These are phyloP conservation scores for Sphaerophoria taeniata DNA, from an alignment of 2,888 invertebrate species.

Conservation along the genomic window DNA sequence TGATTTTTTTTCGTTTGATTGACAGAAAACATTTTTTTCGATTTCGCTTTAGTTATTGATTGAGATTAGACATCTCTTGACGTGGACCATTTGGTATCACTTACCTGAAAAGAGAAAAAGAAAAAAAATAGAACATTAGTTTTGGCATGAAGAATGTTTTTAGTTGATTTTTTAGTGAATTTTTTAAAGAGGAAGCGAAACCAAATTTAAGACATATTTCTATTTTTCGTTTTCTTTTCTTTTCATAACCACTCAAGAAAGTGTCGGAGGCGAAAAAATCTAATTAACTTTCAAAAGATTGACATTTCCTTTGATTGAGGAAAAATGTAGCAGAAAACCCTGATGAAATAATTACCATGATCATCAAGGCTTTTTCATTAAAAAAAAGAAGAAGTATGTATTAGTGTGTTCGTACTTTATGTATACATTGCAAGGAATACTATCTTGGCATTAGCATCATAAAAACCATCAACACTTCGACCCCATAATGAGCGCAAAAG, in stretches of 20 bases:
- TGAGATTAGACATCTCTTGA: slow-evolving; percentile 55
- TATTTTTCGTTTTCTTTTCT: neutral
- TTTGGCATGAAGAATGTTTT: neutral
- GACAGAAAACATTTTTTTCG: slow-evolving; percentile 50
- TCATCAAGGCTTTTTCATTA: slow-evolving; percentile 31
- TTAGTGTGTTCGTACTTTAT: neutral
- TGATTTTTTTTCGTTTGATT: slow-evolving; percentile 39
- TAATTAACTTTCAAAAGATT: slow-evolving; percentile 57
- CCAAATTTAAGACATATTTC: neutral
- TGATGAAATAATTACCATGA: slow-evolving; percentile 57
- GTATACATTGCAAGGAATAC: slow-evolving; percentile 30
- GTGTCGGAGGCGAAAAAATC: slow-evolving; percentile 15
- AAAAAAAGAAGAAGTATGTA: slow-evolving; percentile 5
- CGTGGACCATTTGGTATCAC: slow-evolving; percentile 54
- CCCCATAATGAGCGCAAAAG: slow-evolving; percentile 9
- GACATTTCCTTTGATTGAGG: slow-evolving; percentile 35
- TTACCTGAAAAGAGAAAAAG: slow-evolving; percentile 66
- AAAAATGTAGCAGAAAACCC: slow-evolving; percentile 11
- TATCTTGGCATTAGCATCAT: slow-evolving; percentile 48
- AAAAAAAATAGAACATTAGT: slow-evolving; percentile 41
- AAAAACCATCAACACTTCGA: slow-evolving; percentile 41
- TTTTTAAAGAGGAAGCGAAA: neutral
- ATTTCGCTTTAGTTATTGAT: slow-evolving; percentile 33
- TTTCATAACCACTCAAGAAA: neutral
- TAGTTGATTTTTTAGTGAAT: too few relatives aligned